Evolutionary conservation across 2,888 invertebrate genomes (phyloP), one percentile per base, ranked within the genome.

Genomic region (Dexiosoma caninum): DNA sequence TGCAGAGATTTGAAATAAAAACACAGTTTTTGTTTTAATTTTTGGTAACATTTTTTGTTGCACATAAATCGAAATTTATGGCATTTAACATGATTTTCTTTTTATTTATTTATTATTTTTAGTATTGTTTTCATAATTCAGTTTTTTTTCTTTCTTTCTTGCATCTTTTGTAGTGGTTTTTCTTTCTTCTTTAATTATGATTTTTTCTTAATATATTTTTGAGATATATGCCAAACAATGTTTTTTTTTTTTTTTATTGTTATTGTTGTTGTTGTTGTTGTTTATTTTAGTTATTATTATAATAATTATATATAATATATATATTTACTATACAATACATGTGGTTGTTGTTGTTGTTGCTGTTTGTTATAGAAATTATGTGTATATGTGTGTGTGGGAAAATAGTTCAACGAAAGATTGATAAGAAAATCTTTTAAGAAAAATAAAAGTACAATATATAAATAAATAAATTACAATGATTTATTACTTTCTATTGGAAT

Each of bases 11-110:
- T 44, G 40, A 81, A 81, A 81, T 81, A 72, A 81, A 53, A 81
- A 81, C 62, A 74, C 81, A 77, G 30, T 62, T 77, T 74, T 71
- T 60, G 46, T 69, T 81, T 81, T 81, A 81, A 81, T 81, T 81
- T 81, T 81, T 81, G 81, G 81, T 81, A 81, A 81, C 81, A 81
- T 81, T 81, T 80, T 81, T 81, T 81, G 69, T 70, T 77, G 81
- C 72, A 77, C 81, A 81, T 64, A 77, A 67, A 81, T 74, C 62
- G 69, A 71, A 57, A 69, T 77, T 74, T 77, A 77, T 77, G 81
- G 72, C 81, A 69, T 77, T 77, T 77, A 81, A 81, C 81, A 81
- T 77, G 77, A 81, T 81, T 81, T 77, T 77, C 62, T 42, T 75
- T 77, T 81, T 80, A 71, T 80, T 79, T 67, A 62, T 66, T 71